These are phyloP conservation scores for Neodon shergylaensis DNA, from an alignment of 2,113 vertebrate genomes.

Conservation along the genomic window DNA sequence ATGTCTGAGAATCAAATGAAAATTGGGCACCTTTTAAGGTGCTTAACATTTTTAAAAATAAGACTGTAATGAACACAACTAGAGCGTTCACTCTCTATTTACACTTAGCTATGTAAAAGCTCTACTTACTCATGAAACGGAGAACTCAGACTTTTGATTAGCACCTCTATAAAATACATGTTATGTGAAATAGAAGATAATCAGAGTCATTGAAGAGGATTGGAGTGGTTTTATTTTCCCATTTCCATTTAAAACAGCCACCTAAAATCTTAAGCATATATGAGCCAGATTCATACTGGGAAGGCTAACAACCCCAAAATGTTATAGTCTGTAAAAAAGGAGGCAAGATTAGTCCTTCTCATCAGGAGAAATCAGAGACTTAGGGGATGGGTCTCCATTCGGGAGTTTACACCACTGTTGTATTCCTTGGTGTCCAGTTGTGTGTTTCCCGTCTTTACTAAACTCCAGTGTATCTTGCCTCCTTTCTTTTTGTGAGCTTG, in stretches of 20 bases:
- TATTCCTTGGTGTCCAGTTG: slow-evolving; percentile 14
- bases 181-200: slow-evolving; percentile 29
- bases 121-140: slow-evolving; percentile 30
- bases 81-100: slow-evolving; percentile 21
- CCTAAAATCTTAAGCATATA: background rate
- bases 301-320: background rate
- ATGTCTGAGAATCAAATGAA: slow-evolving; percentile 39
- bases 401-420: background rate
- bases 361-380: slow-evolving; percentile 43
- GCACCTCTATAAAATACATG: slow-evolving; percentile 37
- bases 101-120: slow-evolving; percentile 16
- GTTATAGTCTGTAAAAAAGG: background rate
- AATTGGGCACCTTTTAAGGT: background rate
- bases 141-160: slow-evolving; percentile 54
- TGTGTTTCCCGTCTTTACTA: slow-evolving; percentile 55
- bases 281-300: background rate
- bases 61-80: slow-evolving; percentile 23
- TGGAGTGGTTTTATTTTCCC: slow-evolving; percentile 3
- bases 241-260: slow-evolving; percentile 12
- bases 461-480: background rate
- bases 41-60: slow-evolving; percentile 15
- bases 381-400: slow-evolving; percentile 28
- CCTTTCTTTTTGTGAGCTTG: slow-evolving; percentile 67
- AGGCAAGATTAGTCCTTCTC: slow-evolving; percentile 9
- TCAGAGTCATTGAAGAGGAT: background rate